These are phyloP conservation scores for Tinamus guttatus DNA, from an alignment of 2,113 vertebrate genomes.

Conservation along the genomic window DNA sequence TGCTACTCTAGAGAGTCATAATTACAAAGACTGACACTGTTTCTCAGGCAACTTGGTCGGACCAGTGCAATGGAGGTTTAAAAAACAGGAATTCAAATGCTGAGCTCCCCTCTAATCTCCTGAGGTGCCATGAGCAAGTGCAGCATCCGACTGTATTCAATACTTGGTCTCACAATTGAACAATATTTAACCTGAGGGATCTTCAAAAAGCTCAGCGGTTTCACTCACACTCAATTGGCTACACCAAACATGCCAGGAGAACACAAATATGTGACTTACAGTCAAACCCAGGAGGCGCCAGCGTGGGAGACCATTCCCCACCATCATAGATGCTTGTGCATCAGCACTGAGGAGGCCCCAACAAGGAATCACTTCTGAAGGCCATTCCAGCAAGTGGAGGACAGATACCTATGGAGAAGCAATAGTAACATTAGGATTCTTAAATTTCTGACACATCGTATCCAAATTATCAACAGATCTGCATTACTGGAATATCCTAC, in stretches of 20 bases:
- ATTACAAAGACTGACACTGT: not conserved
- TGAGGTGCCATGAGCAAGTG: not conserved
- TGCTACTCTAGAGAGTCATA: not conserved
- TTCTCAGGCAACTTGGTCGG: not conserved
- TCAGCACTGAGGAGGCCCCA: not conserved
- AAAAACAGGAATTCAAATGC: not conserved
- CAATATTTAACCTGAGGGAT: not conserved
- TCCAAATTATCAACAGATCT: not conserved
- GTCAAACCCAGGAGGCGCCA: not conserved
- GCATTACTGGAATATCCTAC: not conserved
- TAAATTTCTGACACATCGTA: not conserved
- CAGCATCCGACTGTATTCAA: not conserved
- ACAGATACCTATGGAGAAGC: not conserved
- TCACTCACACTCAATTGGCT: not conserved
- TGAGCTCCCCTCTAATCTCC: not conserved
- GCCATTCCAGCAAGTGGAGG: not conserved
- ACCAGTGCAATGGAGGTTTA: not conserved
- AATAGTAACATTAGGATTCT: fast-evolving
- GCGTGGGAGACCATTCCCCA: not conserved
- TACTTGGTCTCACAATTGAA: not conserved
- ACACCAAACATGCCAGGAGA: not conserved
- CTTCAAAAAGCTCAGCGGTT: not conserved
- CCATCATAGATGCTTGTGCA: not conserved
- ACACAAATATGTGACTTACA: not conserved
- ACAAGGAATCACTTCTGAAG: not conserved